Base-by-base conservation (phyloP, 2,797 vertebrate genomes). In the Jordanella pulchra region DNA sequence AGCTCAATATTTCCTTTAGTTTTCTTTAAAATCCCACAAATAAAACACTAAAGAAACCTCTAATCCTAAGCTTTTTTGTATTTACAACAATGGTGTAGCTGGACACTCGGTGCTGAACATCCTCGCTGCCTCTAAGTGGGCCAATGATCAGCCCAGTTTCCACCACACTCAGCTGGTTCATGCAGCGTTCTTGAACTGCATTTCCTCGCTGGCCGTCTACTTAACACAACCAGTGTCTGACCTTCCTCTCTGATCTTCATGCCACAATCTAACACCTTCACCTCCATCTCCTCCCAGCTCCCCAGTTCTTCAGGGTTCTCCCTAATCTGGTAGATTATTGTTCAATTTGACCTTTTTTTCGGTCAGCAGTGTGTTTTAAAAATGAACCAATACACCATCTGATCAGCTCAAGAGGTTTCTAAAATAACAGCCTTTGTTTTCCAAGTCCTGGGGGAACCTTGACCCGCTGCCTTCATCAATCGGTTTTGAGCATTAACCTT, bases 251-350 rank as follows among this genome's bases (percentile, higher is more conserved):
- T 85, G 56, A 70, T 64, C 15, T 60, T 82, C 77, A 77, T 69
- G 50, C 72, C 72, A 67, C 69, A 68, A 65, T 82, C 23, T 75
- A 69, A 86, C 81, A 76, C 74, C 64, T 71, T 72, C 80, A 81
- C 69, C 77, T 78, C 81, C 84, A 86, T 77, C 74, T 71, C 65
- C 63, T 86, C 80, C 81, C 69, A 68, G 39, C 69, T 30, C 75
- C 77, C 66, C 42, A 50, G 70, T 28, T 69, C 69, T 80, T 76
- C 75, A 70, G 75, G 88, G 79, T 92, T 91, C 88, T 89, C 87
- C 84, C 73, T 87, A 28, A 76, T 68, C n/a, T 67, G 27, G 13
- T 1, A n/a, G 4, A 51, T 79, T 54, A 42, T 17, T 5, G n/a
- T 35, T n/a, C 27, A 1, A 17, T 39, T 21, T 14, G 1, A 28